phyloP scores from a whole-genome alignment of 2,888 invertebrate genomes.

The Odontocerum albicorne region DNA sequence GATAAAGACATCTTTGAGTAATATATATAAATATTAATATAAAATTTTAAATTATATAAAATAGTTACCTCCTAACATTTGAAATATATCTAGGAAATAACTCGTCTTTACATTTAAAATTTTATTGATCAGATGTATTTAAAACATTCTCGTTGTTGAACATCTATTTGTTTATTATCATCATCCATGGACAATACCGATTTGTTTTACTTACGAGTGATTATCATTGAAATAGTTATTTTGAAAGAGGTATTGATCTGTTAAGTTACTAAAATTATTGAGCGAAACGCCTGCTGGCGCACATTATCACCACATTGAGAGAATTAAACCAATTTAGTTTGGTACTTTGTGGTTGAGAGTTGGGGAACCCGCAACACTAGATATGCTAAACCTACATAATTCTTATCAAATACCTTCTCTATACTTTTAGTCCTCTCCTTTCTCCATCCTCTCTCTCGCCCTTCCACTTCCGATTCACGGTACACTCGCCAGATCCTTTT shows the following conservation, averaged over 20 bases:
- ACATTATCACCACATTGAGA: conserved; percentile 58
- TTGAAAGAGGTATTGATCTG: conserved; percentile 62
- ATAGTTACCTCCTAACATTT: conserved; percentile 2
- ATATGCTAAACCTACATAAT: conserved; percentile 60
- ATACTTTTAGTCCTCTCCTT: too few species aligned
- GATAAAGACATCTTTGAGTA: conserved; percentile 12
- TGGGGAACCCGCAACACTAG: conserved; percentile 10
- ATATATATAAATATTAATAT: background rate
- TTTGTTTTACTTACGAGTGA: conserved; percentile 44
- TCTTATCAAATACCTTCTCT: conserved; percentile 51
- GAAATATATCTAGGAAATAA: conserved; percentile 5
- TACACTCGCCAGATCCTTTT: conserved; percentile 39
- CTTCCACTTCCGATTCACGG: conserved; percentile 13
- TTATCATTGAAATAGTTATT: conserved; percentile 52
- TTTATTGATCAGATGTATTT: conserved; percentile 15
- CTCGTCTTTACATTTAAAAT: conserved; percentile 3
- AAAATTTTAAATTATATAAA: background rate
- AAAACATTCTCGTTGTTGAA: conserved; percentile 16
- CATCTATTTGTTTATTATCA: conserved; percentile 19
- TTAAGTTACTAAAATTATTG: conserved; percentile 62
- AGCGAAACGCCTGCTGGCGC: conserved; percentile 57
- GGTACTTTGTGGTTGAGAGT: conserved; percentile 45
- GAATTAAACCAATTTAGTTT: conserved; percentile 60
- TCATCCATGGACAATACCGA: conserved; percentile 2
- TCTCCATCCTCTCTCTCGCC: conserved; percentile 26